Evolutionary conservation across 1,140 invertebrate genomes (phyloP), one percentile per base, ranked within the genome.

Genomic region (Mamestra configurata): DNA sequence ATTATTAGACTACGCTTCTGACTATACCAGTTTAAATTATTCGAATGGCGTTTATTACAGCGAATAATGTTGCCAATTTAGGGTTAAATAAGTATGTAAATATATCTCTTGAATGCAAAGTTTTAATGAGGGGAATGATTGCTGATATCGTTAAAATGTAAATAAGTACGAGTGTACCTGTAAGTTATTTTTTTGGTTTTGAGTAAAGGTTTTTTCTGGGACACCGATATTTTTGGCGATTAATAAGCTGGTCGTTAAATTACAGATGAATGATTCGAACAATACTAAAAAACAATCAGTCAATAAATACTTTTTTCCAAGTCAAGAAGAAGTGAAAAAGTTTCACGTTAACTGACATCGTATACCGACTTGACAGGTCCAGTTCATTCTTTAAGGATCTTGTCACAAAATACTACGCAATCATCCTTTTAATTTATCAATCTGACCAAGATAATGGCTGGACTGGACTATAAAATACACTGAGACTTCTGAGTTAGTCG

Each of bases 1-100:
- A 82, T 84, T 84, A 84, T 85, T 82, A 59, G 46, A 20, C 37
- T 59, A 77, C 75, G 85, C 85, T 86, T 78, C 83, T 82, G 84
- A 64, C 24, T 80, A 24, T 40, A 43, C 11, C 53, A 59, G 59
- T 80, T 72, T 66, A 73, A 72, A 71, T 79, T 61, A 64, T 51
- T 49, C 51, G 18, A 1, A 59, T 20, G 13, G 40, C 40, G 40
- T 46, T 68, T 64, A 64, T 40, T 68, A 68, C 64, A 31, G 57
- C 24, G 57, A 35, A 31, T 61, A 61, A 61, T 61, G 64, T 68
- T 68, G 64, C 40, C 64, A 68, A 68, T 68, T 68, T 46, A 68
- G 37, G 37, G 64, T 49, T 68, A 68, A 68, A 68, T 68, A 27
- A 46, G 40, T 68, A 68, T 68, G 20, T 22, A 68, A 68, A 46